Base-by-base conservation (phyloP, 2,113 vertebrate genomes). In the Aptenodytes forsteri region DNA sequence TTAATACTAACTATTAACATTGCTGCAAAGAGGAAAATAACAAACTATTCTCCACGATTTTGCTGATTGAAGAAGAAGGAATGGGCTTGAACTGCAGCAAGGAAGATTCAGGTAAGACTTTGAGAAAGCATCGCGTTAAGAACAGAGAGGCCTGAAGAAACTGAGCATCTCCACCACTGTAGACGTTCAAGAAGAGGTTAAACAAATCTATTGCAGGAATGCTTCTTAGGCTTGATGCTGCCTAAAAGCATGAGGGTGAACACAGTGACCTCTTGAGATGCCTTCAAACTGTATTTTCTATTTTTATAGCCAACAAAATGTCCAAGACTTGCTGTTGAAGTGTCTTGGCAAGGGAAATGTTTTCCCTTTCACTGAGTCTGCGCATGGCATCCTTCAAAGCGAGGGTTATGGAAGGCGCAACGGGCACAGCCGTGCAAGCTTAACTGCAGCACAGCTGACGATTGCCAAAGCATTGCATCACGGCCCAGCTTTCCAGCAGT, bases 401-500 rank as follows among this genome's bases (percentile, higher is more conserved):
- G 0, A 44, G 47, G 58, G 66, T 3, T 58, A 1, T 5, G 4
- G 65, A 61, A 89, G 65, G 65, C 86, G 90, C 42, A 15, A 47
- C 34, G 59, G 87, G 90, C 71, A 32, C 32, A 65, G 65, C 61
- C 12, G 2, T 54, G 34, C 40, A 5, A 54, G 56, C 29, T 61
- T 38, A 54, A 11, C 76, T 36, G 42, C 46, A 36, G 72, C 67
- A 13, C 4, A 42, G 82, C 55, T 0, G 0, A 6, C 0, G 11
- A 17, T 25, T 94, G 86, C 89, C 77, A 83, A 56, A 89, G 83
- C 69, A 58, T 96, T 92, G 87, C 89, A 85, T 91, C 87, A 92
- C 1, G 0, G 69, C 80, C 70, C 2, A 2, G 55, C 91, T 82
- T 87, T 82, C 83, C 89, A 72, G 91, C 81, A 69, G 30, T 16